Evolutionary conservation across 1,140 invertebrate genomes (phyloP), one percentile per base, ranked within the genome.

Genomic region (Atta texana): DNA sequence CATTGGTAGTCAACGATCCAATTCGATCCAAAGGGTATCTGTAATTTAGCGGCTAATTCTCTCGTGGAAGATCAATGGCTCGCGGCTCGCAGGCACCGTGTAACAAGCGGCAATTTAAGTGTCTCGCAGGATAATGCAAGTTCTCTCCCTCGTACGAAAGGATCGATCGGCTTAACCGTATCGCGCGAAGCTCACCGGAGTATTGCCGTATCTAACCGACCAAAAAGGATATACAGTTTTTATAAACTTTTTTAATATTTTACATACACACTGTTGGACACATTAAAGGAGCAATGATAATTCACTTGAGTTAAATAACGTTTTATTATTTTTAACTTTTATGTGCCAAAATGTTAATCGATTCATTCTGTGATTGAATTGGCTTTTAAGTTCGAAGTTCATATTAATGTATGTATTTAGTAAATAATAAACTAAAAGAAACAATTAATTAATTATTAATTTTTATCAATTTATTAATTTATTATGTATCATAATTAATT

Each of bases 91-190:
- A 74, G 34, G 39, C 44, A 69, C 66, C 51, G 81, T 72, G 68
- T 77, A 85, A 90, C 71, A 61, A 74, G 51, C 61, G 75, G 69
- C 74, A 82, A 82, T 90, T 90, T 88, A 85, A 88, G 66, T 82
- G 57, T 53, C 51, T 49, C 57, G 44, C 76, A 59, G 69, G 64
- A 75, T 86, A 77, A 87, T 69, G 51, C 57, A 68, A 88, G 55
- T 59, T 53, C 86, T 77, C 69, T 86, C 31, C 0, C 55, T 64
- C 61, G 64, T 55, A 57, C 59, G 57, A 57, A 18, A 72, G 31
- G 12, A 64, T 87, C 74, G 75, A 87, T 77, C 74, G 63, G 3
- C 59, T 71, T 34, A 86, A 69, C 7, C 39, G 44, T 31, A 78
- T 68, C 59, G 57, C n/a, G 8, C 18, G 18, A 64, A 39, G 31